These are phyloP conservation scores for Ctenomys sociabilis DNA, from an alignment of 2,113 vertebrate genomes.

Conservation along the genomic window DNA sequence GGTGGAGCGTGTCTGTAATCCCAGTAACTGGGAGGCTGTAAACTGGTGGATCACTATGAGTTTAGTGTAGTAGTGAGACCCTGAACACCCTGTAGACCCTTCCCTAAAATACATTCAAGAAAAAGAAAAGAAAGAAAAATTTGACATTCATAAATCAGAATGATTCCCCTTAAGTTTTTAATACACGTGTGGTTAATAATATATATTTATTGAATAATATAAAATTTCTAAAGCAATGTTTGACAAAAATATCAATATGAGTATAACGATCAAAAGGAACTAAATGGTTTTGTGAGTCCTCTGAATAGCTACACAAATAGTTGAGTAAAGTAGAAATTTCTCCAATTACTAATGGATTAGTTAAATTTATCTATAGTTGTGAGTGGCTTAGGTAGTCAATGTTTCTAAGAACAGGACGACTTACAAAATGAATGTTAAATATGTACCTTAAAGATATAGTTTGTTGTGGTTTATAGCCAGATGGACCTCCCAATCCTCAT, in stretches of 20 bases:
- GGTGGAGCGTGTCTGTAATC: too few relatives aligned
- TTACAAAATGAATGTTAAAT: background rate
- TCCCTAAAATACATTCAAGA: too few relatives aligned
- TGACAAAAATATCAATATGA: background rate
- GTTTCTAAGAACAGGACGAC: background rate
- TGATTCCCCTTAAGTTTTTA: background rate
- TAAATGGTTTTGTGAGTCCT: background rate
- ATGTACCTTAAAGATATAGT: background rate
- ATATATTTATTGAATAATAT: background rate
- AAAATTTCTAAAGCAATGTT: background rate
- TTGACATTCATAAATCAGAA: background rate
- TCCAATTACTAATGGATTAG: background rate
- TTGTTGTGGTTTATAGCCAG: background rate
- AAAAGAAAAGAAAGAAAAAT: too few relatives aligned
- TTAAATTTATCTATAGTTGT: background rate
- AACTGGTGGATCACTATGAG: too few relatives aligned
- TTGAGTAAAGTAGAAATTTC: slow-evolving; percentile 16
- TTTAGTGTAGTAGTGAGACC: too few relatives aligned
- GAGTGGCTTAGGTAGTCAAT: background rate
- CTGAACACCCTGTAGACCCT: too few relatives aligned
- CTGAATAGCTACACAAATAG: background rate
- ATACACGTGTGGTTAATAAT: background rate
- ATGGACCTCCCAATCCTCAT: background rate
- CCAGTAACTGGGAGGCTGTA: too few relatives aligned
- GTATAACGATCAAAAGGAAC: background rate